Evolutionary conservation across 2,113 vertebrate genomes (phyloP).

Genomic region (Vombatus ursinus): DNA sequence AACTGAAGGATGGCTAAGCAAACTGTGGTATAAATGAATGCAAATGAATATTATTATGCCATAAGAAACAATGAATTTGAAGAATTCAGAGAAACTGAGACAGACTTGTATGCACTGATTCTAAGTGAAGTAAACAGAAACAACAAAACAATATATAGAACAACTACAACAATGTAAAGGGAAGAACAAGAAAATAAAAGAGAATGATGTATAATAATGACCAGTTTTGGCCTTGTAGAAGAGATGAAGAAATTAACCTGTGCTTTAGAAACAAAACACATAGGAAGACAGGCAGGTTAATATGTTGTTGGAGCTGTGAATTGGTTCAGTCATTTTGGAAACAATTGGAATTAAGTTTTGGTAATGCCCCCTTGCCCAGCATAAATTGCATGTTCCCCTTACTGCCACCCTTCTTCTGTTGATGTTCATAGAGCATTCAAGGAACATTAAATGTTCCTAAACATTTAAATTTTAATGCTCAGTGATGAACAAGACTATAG

Average conservation of each 20-base stretch:
- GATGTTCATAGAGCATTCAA: not conserved
- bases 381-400: not conserved
- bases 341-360: not conserved
- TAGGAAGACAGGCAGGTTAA: not conserved
- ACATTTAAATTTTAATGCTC: not conserved
- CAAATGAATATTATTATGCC: not conserved
- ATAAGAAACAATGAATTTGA: not conserved
- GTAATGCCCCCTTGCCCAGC: not conserved
- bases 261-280: not conserved
- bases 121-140: not conserved
- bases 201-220: not conserved
- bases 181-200: not conserved
- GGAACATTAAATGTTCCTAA: not conserved
- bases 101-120: not conserved
- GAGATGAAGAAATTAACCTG: not conserved
- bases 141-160: not conserved
- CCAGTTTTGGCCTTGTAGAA: not conserved
- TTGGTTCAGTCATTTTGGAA: not conserved
- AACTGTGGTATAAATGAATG: not conserved
- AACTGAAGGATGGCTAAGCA: not conserved
- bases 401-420: not conserved
- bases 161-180: not conserved
- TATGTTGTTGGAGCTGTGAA: not conserved
- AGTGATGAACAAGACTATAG: not conserved
- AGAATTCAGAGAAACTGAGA: not conserved